These are phyloP conservation scores for Grapholita molesta DNA, from an alignment of 1,140 invertebrate species.

Conservation along the genomic window DNA sequence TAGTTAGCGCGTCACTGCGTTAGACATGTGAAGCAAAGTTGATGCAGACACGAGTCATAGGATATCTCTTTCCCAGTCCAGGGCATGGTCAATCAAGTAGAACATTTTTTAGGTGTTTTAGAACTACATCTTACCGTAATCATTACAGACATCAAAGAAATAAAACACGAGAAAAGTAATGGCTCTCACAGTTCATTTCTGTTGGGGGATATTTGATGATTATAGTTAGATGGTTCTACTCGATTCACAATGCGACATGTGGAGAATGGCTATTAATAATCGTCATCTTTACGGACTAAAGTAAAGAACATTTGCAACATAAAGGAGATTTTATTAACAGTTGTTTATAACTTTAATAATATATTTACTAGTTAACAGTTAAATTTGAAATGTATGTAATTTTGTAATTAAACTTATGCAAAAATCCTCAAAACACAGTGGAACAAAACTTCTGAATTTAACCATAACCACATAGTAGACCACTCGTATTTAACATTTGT, in stretches of 20 bases:
- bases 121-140: no score
- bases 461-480: conserved; percentile 16
- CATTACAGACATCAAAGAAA: no score
- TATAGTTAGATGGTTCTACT: not conserved
- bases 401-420: not conserved
- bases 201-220: not conserved
- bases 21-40: not conserved
- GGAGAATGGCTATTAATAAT: not conserved
- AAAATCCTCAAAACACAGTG: not conserved
- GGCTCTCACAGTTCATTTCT: not conserved
- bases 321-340: not conserved
- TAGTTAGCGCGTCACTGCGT: not conserved
- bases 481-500: conserved; percentile 29
- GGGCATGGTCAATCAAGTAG: no score
- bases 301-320: not conserved
- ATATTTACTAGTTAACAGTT: not conserved
- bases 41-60: not conserved
- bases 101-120: no score
- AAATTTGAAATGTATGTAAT: not conserved
- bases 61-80: no score
- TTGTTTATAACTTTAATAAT: not conserved
- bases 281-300: not conserved
- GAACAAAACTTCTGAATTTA: conserved; percentile 8
- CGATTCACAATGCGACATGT: not conserved
- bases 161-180: no score